Evolutionary conservation across 2,797 vertebrate genomes (phyloP).

Genomic region (Argentina silus): DNA sequence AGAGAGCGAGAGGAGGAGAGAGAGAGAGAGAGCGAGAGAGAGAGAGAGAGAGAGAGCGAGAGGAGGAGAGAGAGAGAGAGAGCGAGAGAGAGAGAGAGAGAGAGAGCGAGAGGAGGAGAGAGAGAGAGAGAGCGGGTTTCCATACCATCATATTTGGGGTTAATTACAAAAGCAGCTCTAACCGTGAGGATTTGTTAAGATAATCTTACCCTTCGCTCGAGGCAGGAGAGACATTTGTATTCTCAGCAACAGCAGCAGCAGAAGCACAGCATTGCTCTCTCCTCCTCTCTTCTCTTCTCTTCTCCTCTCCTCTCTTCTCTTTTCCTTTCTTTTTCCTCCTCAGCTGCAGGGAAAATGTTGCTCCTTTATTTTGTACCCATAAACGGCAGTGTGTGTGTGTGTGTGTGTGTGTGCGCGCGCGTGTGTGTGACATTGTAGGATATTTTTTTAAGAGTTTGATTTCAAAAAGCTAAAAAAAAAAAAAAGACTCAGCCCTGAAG

Average conservation of each 20-base stretch:
- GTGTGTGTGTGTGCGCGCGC: constrained; percentile 29
- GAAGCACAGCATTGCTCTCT: too few relatives aligned
- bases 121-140: constrained; percentile 32
- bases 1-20: too few relatives aligned
- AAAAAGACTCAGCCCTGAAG: neutral
- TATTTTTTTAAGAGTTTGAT: neutral
- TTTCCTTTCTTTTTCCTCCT: constrained; percentile 27
- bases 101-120: too few relatives aligned
- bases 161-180: constrained; percentile 64
- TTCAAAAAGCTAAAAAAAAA: neutral
- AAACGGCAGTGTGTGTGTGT: constrained; percentile 28
- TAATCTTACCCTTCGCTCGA: constrained; percentile 68
- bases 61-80: too few relatives aligned
- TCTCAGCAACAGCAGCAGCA: constrained; percentile 49
- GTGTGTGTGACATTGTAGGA: constrained; percentile 30
- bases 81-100: too few relatives aligned
- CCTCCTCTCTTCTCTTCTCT: too few relatives aligned
- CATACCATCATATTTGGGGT: constrained; percentile 45
- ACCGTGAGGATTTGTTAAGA: constrained; percentile 57
- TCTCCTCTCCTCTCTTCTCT: too few relatives aligned
- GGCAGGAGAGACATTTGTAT: constrained; percentile 61
- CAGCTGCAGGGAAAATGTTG: constrained; percentile 48
- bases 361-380: constrained; percentile 52
- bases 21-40: too few relatives aligned
- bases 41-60: too few relatives aligned